Base-by-base conservation (phyloP, 2,113 vertebrate species). In the Crotalus tigris region DNA sequence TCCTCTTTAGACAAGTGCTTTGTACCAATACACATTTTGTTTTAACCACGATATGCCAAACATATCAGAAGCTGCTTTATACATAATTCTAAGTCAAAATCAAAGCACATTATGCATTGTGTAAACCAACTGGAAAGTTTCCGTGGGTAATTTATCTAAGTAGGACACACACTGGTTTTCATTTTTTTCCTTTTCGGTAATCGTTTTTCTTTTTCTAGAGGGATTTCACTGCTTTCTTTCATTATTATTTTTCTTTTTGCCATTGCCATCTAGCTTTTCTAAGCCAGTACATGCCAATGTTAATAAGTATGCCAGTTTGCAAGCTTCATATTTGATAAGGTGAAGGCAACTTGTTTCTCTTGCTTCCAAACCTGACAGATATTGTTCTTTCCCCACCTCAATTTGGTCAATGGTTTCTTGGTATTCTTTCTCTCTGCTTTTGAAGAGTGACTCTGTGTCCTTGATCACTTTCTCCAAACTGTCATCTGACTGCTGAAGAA, bases 341-440 rank as follows among this genome's bases (percentile, higher is more conserved):
- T 86, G 46, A 86, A 49, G 44, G 33, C 75, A 81, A 81, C 33
- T 21, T 81, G n/a, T n/a, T 59, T 39, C 0, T 24, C 57, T 29
- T 3, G 26, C 0, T 5, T 39, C 26, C 88, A 57, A 85, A 85
- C 33, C 21, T 46, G 75, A 29, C 85, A 55, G 3, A 4, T 6
- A 9, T 12, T 10, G 44, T 87, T 93, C 15, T 85, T 90, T 29
- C 92, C 97, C 94, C 94, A 99, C 99, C 99, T 99, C 99, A 92
- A 99, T 99, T 97, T 99, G 99, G 98, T 97, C 99, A 33, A 99
- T 99, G 92, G 99, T 99, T 96, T 99, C 99, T 95, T 99, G 99
- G 96, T 99, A 99, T 93, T 99, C 99, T 95, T 99, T 99, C 98
- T 99, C 99, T 59, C 99, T 96, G 95, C 98, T 99, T 95, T 99